Evolutionary conservation across 2,113 vertebrate genomes (phyloP).

Genomic region (Neogobius melanostomus): DNA sequence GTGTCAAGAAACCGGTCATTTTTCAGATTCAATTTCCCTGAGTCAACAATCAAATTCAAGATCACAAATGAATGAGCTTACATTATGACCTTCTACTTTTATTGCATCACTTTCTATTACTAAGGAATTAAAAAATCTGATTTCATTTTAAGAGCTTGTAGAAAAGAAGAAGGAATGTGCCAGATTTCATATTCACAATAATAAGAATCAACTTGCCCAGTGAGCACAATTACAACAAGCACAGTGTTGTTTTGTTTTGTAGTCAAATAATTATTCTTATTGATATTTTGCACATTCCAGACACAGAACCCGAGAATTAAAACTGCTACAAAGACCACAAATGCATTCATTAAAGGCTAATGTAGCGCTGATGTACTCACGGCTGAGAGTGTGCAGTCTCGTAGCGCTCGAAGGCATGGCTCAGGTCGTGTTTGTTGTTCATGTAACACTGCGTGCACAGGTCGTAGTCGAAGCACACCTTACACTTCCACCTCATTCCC

Average conservation of each 20-base stretch:
- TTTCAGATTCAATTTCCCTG: constrained; percentile 6
- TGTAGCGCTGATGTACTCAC: constrained; percentile 79
- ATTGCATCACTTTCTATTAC: too few relatives aligned
- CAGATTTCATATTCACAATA: too few relatives aligned
- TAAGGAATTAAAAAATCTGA: too few relatives aligned
- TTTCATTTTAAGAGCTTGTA: too few relatives aligned
- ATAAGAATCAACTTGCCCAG: too few relatives aligned
- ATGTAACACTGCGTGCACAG: constrained; percentile 98
- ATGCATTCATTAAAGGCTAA: not conserved
- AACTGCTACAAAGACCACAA: not conserved
- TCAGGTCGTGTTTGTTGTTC: constrained; percentile 92
- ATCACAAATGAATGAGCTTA: not conserved
- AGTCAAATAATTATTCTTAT: not conserved
- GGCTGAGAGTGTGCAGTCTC: constrained; percentile 94
- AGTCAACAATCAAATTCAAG: not conserved
- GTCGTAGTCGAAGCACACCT: constrained; percentile 95
- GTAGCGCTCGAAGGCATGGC: constrained; percentile 92
- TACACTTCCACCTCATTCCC: constrained; percentile 98
- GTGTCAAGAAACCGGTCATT: not conserved
- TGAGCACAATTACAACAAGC: too few relatives aligned
- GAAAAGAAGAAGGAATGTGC: too few relatives aligned
- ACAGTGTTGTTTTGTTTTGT: not conserved
- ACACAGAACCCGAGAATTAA: not conserved
- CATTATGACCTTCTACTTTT: too few relatives aligned
- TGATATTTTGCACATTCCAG: not conserved